phyloP scores from a whole-genome alignment of 1,140 invertebrate species.

The Pseudomyrmex gracilis region DNA sequence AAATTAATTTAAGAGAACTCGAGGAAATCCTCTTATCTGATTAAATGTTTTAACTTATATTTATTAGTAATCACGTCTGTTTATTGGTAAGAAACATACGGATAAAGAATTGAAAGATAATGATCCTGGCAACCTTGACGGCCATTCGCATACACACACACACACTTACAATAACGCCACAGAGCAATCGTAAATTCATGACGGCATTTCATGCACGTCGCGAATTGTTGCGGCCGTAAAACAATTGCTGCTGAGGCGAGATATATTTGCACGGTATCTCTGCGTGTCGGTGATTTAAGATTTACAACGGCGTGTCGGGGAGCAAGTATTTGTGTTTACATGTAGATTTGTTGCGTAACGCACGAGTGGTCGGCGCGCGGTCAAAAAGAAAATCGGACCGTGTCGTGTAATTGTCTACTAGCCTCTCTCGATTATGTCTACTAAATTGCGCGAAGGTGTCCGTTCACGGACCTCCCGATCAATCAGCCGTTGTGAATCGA shows the following conservation, averaged over 20 bases:
- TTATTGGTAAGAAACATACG: conserved; percentile 16
- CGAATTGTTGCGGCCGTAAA: conserved; percentile 35
- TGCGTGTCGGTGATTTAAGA: conserved; percentile 7
- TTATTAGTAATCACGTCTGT: background rate
- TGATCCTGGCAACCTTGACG: background rate
- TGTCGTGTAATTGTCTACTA: conserved; percentile 1
- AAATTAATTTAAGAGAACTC: no score
- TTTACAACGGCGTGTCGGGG: conserved; percentile 12
- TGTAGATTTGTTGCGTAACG: conserved; percentile 16
- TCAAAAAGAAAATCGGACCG: conserved; percentile 23
- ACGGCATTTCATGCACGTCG: background rate
- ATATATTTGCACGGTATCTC: conserved; percentile 3
- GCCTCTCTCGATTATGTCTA: conserved; percentile 14
- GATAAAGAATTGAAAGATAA: background rate
- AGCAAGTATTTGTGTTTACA: background rate
- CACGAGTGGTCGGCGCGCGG: background rate
- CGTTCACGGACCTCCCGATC: conserved; percentile 9
- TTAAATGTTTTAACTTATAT: no score
- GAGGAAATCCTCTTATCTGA: no score
- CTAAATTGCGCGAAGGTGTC: background rate
- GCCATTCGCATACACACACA: no score
- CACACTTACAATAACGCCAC: no score
- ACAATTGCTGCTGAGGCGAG: background rate
- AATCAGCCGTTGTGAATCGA: conserved; percentile 36
- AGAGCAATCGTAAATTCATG: background rate